Base-by-base conservation (phyloP, 30 jellyfish, hydroid and myxozoan species). In the Aurelia coerulea region DNA sequence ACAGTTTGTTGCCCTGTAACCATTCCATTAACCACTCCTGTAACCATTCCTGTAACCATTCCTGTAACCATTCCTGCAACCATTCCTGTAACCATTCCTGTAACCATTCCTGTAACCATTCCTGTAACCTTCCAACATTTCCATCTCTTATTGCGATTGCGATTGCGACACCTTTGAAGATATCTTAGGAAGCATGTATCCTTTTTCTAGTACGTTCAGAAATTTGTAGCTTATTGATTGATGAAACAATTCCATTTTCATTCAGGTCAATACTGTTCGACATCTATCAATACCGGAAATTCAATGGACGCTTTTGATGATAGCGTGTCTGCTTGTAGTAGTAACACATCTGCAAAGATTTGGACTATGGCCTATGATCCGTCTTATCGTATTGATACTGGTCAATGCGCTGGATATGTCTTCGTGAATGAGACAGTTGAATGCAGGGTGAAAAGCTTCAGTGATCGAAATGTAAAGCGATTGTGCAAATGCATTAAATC, bases 311-410 rank as follows among this genome's bases (percentile, higher is more conserved):
- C 62, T 16, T 77, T 77, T 49, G 17, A 32, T 34, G 68, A 32
- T 13, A 29, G 11, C 39, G 87, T 69, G 16, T 64, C 46, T n/a
- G 65, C 76, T 31, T 77, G 87, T 37, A 19, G 17, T 5, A 76
- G 65, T 75, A 62, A 76, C 23, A 52, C 63, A 62, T n/a, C 87
- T 54, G 39, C 63, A 10, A 77, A 77, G 52, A 29, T 59, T 23
- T 77, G 87, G 87, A 29, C 19, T 3, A 18, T n/a, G 11, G 77
- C 87, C 33, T 77, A 77, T 31, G 87, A 77, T 41, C 87, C 87
- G 0, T 77, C 87, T 33, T 77, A 29, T 35, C 65, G 33, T 16
- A 34, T 77, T 17, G 65, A 77, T 64, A 76, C 78, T 10, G 42
- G 78, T 34, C 35, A 58, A 10, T 77, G 87, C 51, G 87, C 87